A percentile compares a stretch with the other conserved stretches of the same genome.
phyloP scores from a whole-genome alignment of 2,797 vertebrate species.

The Brotula barbata region DNA sequence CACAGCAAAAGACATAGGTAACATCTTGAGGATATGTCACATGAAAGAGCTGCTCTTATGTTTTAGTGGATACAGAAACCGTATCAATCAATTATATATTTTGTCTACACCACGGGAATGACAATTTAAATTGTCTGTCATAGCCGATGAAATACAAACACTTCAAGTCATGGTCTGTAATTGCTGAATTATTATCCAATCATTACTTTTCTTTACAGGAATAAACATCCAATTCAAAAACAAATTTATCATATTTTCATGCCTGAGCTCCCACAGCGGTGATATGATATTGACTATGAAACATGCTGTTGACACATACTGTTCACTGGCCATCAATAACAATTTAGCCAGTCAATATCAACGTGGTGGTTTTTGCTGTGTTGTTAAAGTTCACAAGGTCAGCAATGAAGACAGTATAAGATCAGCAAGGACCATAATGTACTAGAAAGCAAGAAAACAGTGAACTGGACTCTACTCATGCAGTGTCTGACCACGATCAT shows the following conservation, averaged over 20 bases:
- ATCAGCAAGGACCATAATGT: slow-evolving; percentile 15
- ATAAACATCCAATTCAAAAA: slow-evolving; percentile 58
- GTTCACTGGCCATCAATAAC: slow-evolving; percentile 48
- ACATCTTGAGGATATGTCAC: slow-evolving; percentile 23
- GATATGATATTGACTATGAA: slow-evolving; percentile 58
- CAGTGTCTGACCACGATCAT: slow-evolving; percentile 58
- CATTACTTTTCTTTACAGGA: slow-evolving; percentile 37
- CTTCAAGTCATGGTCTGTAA: slow-evolving; percentile 45
- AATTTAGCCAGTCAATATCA: slow-evolving; percentile 34
- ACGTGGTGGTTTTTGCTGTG: slow-evolving; percentile 26
- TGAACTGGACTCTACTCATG: slow-evolving; percentile 27
- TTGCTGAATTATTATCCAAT: slow-evolving; percentile 57
- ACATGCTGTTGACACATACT: slow-evolving; percentile 55
- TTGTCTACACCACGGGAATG: slow-evolving; percentile 6
- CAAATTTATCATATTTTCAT: slow-evolving; percentile 54
- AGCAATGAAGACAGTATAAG: neutral
- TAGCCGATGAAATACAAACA: slow-evolving; percentile 45
- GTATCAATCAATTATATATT: slow-evolving; percentile 37
- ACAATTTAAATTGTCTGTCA: slow-evolving; percentile 29
- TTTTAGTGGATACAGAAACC: slow-evolving; percentile 28
- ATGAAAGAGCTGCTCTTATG: slow-evolving; percentile 5
- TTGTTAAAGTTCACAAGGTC: slow-evolving; percentile 20
- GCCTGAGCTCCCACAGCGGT: slow-evolving; percentile 31
- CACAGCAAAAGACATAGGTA: neutral
- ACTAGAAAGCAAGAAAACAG: slow-evolving; percentile 22